phyloP scores from a whole-genome alignment of 1,140 invertebrate species.

The Camponotus vicinus region DNA sequence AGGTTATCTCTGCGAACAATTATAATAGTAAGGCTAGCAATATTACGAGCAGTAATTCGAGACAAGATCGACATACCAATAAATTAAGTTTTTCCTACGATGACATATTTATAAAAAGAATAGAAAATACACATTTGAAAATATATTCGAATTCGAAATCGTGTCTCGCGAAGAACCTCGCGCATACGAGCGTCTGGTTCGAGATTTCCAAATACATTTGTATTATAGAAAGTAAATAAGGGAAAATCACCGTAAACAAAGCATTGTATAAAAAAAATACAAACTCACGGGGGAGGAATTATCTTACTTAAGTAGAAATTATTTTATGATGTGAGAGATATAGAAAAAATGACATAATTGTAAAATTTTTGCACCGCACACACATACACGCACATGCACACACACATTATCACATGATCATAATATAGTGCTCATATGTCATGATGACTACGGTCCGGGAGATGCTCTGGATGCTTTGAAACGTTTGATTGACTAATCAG shows the following conservation, averaged over 20 bases:
- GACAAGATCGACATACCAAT: neutral
- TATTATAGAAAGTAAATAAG: neutral
- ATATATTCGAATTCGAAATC: constrained; percentile 70
- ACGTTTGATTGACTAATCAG: no score
- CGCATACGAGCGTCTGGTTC: constrained; percentile 67
- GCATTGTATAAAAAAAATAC: neutral
- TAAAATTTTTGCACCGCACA: constrained; percentile 51
- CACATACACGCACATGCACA: no score
- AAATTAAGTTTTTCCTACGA: neutral
- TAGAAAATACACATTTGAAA: constrained; percentile 17
- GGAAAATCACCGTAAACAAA: neutral
- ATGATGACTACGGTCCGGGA: no score
- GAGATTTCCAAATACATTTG: constrained; percentile 55
- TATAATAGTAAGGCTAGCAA: neutral
- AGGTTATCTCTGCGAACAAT: constrained; percentile 37
- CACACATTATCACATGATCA: constrained; percentile 62
- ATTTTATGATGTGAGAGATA: constrained; percentile 56
- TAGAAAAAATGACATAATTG: constrained; percentile 63
- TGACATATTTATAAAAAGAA: neutral
- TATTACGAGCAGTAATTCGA: neutral
- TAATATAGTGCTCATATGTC: neutral
- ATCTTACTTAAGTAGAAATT: neutral
- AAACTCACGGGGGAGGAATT: constrained; percentile 26
- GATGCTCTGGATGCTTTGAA: no score
- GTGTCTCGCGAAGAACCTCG: constrained; percentile 50